phyloP scores from a whole-genome alignment of 2,888 invertebrate genomes.

The Hydroisotoma schaefferi region DNA sequence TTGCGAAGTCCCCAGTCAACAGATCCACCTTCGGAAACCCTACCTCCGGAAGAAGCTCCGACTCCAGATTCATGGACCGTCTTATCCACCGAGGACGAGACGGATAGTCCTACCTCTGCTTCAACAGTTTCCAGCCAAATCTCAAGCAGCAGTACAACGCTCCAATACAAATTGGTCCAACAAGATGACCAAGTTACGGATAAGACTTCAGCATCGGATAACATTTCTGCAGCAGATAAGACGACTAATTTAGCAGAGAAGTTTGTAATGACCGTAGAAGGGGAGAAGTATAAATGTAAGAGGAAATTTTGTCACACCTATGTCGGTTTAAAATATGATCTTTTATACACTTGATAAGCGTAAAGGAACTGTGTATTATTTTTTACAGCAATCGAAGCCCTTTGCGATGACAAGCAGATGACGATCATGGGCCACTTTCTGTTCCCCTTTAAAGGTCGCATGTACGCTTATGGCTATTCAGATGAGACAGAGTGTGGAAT shows the following conservation, averaged over 20 bases:
- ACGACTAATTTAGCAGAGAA: too few species aligned
- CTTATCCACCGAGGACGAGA: not conserved
- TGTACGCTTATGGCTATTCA: conserved; percentile 45
- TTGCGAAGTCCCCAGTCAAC: too few species aligned
- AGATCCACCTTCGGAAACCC: too few species aligned
- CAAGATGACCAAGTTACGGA: conserved; percentile 3
- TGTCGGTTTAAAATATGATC: not conserved
- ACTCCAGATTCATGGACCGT: not conserved
- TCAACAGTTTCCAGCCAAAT: not conserved
- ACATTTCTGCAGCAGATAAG: too few species aligned
- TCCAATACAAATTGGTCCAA: not conserved
- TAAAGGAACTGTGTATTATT: not conserved
- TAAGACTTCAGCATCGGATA: too few species aligned
- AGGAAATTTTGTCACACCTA: not conserved
- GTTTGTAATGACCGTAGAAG: not conserved
- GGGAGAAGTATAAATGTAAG: not conserved
- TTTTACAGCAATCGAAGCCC: conserved; percentile 32
- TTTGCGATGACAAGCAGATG: conserved; percentile 41
- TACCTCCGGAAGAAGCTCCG: not conserved
- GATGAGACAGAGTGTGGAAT: conserved; percentile 47
- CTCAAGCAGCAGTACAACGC: not conserved
- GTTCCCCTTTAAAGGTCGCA: conserved; percentile 42
- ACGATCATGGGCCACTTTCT: conserved; percentile 38
- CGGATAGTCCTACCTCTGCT: not conserved
- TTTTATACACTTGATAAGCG: too few species aligned